These are phyloP conservation scores for Sminthopsis crassicaudata DNA, from an alignment of 2,113 vertebrate genomes.

Conservation along the genomic window DNA sequence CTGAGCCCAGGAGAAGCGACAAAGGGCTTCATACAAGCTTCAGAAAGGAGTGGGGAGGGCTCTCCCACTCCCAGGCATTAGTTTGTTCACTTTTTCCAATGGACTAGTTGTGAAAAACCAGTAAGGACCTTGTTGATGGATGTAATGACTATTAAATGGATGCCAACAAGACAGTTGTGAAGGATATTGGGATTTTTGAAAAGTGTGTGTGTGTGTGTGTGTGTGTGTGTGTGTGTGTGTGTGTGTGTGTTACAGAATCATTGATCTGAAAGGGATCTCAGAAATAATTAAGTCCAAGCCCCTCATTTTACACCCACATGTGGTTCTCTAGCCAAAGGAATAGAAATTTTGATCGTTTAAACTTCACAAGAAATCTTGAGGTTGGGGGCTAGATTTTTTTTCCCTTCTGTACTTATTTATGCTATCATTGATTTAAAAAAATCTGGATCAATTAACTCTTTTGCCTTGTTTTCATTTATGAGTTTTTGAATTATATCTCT, in stretches of 20 bases:
- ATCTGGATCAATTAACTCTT: background rate
- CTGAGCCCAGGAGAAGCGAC: conserved; percentile 36
- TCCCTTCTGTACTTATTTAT: background rate
- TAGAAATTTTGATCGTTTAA: background rate
- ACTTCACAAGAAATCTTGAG: background rate
- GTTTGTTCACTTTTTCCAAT: conserved; percentile 64
- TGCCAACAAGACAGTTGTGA: conserved; percentile 41
- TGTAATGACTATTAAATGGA: conserved; percentile 42
- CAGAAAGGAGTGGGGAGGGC: conserved; percentile 44
- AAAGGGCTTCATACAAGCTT: conserved; percentile 22
- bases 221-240: background rate
- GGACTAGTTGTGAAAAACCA: conserved; percentile 57
- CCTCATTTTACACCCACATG: background rate
- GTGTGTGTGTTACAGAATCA: background rate
- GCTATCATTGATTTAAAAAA: background rate
- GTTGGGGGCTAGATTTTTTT: background rate
- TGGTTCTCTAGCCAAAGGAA: background rate
- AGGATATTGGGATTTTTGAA: conserved; percentile 19
- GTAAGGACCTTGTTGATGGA: conserved; percentile 53
- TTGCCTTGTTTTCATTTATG: background rate
- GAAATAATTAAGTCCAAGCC: background rate
- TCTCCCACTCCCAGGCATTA: conserved; percentile 30
- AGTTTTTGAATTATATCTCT: background rate
- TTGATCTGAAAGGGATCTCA: background rate
- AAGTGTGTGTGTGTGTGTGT: background rate